Base-by-base conservation (phyloP, 2,113 vertebrate genomes). In the Sinocyclocheilus anshuiensis region DNA sequence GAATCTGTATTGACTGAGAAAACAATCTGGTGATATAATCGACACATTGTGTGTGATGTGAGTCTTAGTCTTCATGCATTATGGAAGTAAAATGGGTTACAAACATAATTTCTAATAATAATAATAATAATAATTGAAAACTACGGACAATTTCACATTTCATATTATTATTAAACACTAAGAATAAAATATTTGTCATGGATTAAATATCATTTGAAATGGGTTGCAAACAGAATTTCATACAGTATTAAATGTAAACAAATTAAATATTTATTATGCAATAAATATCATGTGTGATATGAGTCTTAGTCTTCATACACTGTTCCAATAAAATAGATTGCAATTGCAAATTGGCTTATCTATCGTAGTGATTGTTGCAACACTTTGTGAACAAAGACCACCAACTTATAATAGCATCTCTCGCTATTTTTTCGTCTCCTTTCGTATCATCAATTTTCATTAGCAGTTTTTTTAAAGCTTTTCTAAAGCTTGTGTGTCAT, bases 361-460 rank as follows among this genome's bases (percentile, higher is more conserved):
- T 1, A 18, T 69, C 1, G 8, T 71, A 71, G 26, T 75, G 69
- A 72, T 72, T 42, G 4, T 45, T 74, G 50, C 11, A 78, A n/a
- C 9, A 33, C 12, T 33, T 57, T 36, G 0, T 18, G 9, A 55
- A 77, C 4, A 72, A 48, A 80, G 71, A 22, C 65, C 22, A 81
- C 3, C 81, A 76, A 42, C 33, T 59, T 81, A 67, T 65, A 87
- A 61, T 81, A 80, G 82, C 81, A 85, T 76, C 85, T 67, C 39
- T 59, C 57, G 74, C 45, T 16, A 65, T 55, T 63, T n/a, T 57
- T 59, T 8, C 18, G 0, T 72, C 26, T 83, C 36, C 84, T 89
- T 86, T 78, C 79, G 84, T 42, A 87, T 91, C 88, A 93, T 92
- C 83, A 77, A 86, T 94, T 93, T 91, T 90, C 93, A 94, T 94